These are phyloP conservation scores for Gnathonemus longibarbis DNA, from an alignment of 2,113 vertebrate species.

Conservation along the genomic window DNA sequence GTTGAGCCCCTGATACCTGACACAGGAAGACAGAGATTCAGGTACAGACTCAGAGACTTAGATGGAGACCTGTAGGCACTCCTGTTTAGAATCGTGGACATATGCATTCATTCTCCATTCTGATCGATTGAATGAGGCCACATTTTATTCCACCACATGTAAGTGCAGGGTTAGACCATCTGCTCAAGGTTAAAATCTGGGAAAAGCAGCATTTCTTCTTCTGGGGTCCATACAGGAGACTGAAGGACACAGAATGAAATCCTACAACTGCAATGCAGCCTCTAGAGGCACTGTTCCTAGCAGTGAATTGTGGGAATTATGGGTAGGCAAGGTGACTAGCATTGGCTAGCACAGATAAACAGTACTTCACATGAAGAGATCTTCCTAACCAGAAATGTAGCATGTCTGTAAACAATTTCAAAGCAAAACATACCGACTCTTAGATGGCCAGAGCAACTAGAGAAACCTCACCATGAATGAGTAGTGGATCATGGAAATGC, in stretches of 20 bases:
- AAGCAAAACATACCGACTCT: not conserved
- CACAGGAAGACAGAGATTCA: not conserved
- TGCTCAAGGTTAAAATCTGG: not conserved
- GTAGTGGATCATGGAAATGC: constrained; percentile 11
- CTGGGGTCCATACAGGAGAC: not conserved
- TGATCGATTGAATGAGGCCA: not conserved
- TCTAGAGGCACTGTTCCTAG: constrained; percentile 19
- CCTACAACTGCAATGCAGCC: not conserved
- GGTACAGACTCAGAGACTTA: not conserved
- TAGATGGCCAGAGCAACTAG: not conserved
- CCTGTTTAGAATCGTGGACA: not conserved
- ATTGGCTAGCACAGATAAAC: constrained; percentile 33
- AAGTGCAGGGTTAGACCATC: not conserved
- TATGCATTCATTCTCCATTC: not conserved
- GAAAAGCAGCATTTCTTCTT: too few relatives aligned
- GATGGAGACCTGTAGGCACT: not conserved
- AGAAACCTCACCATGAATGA: constrained; percentile 13
- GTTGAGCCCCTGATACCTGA: not conserved
- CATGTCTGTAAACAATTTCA: constrained; percentile 15
- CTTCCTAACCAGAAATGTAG: not conserved
- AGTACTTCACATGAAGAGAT: not conserved
- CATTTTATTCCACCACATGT: not conserved
- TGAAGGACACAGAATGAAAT: not conserved
- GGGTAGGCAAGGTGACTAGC: constrained; percentile 32
- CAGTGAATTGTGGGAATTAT: constrained; percentile 33